Conservation (phyloP, 2,797 vertebrate genomes). For the Protonibea diacanthus region DNA sequence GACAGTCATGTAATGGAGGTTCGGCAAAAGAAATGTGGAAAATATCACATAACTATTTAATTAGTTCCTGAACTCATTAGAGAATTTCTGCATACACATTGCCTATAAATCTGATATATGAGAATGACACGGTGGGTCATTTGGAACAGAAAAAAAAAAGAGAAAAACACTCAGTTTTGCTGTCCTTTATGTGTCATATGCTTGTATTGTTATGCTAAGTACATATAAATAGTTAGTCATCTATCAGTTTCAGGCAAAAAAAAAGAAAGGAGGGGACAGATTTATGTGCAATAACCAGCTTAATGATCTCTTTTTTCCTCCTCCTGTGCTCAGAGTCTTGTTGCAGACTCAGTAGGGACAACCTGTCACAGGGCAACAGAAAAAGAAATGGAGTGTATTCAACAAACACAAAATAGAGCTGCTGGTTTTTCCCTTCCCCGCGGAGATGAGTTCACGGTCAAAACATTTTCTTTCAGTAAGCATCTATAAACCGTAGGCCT, state of each 20-base stretch:
- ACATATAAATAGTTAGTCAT: slow-evolving; percentile 5
- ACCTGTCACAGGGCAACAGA: slow-evolving; percentile 52
- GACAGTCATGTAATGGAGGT: slow-evolving; percentile 81
- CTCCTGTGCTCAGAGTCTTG: slow-evolving; percentile 19
- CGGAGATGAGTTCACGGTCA: slow-evolving; percentile 41
- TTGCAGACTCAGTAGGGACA: slow-evolving; percentile 43
- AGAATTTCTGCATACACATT: slow-evolving; percentile 60
- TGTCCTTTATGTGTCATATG: slow-evolving; percentile 9
- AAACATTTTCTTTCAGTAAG: slow-evolving; percentile 28
- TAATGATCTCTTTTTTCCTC: slow-evolving; percentile 31
- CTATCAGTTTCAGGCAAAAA: neutral
- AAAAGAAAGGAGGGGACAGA: neutral
- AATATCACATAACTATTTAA: slow-evolving; percentile 78
- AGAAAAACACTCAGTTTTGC: slow-evolving; percentile 1
- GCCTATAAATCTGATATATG: slow-evolving; percentile 52
- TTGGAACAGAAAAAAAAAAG: slow-evolving; percentile 12
- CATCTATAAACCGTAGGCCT: slow-evolving; percentile 29
- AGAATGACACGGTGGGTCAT: slow-evolving; percentile 15
- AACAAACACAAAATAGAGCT: slow-evolving; percentile 63
- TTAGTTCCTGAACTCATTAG: slow-evolving; percentile 77
- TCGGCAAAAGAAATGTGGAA: slow-evolving; percentile 76
- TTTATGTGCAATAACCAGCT: slow-evolving; percentile 31
- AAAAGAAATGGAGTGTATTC: slow-evolving; percentile 56
- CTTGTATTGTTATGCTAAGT: neutral
- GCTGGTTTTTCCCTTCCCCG: slow-evolving; percentile 51